Evolutionary conservation across 2,113 vertebrate genomes (phyloP).

Genomic region (Paracanthobrama guichenoti): DNA sequence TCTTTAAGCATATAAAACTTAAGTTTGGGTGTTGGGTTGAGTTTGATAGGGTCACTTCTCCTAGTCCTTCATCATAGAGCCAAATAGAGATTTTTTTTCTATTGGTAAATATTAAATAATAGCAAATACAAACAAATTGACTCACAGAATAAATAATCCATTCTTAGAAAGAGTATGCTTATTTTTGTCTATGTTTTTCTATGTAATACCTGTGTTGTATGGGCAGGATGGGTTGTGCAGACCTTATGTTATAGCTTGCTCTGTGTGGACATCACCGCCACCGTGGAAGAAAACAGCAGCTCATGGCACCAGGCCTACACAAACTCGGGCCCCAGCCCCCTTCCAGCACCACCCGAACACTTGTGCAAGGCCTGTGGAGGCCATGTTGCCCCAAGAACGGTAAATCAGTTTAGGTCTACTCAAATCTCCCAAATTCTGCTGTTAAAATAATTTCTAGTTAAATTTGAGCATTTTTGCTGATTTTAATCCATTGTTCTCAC

Average conservation of each 20-base stretch:
- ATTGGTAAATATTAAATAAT: not conserved
- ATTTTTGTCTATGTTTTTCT: not conserved
- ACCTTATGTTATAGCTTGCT: conserved; percentile 58
- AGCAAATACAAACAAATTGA: not conserved
- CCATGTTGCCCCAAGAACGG: conserved; percentile 71
- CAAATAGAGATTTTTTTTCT: not conserved
- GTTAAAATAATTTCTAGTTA: not conserved
- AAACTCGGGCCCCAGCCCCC: conserved; percentile 73
- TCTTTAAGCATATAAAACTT: not conserved
- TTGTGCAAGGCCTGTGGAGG: conserved; percentile 81
- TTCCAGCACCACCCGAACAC: conserved; percentile 74
- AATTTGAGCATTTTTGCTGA: not conserved
- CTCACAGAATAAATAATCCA: not conserved
- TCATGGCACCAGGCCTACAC: conserved; percentile 65
- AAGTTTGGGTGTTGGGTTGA: not conserved
- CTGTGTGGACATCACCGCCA: conserved; percentile 59
- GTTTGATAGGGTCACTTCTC: not conserved
- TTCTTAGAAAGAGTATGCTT: not conserved
- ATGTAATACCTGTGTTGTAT: conserved; percentile 6
- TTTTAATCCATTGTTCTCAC: not conserved
- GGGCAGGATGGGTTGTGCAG: conserved; percentile 55
- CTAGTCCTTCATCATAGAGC: not conserved
- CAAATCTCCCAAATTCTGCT: not conserved
- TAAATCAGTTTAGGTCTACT: conserved; percentile 59
- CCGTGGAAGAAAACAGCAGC: conserved; percentile 65